Conservation (phyloP, 1,140 invertebrate genomes). For the Anoplophora glabripennis region DNA sequence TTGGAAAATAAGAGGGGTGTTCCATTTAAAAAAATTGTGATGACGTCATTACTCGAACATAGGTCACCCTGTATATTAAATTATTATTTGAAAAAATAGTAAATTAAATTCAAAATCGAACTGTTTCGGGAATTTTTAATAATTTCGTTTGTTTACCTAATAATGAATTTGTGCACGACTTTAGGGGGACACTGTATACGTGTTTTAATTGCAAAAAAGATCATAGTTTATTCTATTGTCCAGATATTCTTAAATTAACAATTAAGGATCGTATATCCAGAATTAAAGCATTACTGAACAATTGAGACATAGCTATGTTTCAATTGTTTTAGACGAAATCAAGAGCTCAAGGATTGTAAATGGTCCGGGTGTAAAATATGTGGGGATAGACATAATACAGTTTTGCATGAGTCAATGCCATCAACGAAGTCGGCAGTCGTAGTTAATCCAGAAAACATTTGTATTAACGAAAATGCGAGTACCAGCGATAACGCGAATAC, state of each 20-base stretch:
- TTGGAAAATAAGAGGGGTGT: too few species aligned
- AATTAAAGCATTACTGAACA: constrained; percentile 6
- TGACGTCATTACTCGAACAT: too few species aligned
- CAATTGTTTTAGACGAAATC: constrained; percentile 2
- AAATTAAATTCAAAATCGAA: too few species aligned
- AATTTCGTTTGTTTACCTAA: too few species aligned
- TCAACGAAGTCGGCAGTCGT: background rate
- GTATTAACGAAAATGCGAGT: background rate
- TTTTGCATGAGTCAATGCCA: background rate
- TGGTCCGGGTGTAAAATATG: background rate
- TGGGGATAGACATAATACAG: background rate
- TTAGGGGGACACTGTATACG: too few species aligned
- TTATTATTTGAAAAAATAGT: too few species aligned
- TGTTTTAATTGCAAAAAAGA: background rate
- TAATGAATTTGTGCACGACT: too few species aligned
- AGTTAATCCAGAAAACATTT: background rate
- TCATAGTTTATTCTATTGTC: constrained; percentile 7
- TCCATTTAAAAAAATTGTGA: too few species aligned
- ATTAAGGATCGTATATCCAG: background rate
- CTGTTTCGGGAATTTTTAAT: too few species aligned
- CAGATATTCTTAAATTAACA: background rate
- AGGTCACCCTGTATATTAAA: too few species aligned
- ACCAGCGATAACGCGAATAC: background rate
- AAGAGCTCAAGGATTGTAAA: background rate
- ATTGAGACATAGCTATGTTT: too few species aligned